Percentiles rank a stretch among this genome's conserved stretches.
phyloP scores from a whole-genome alignment of 2,888 invertebrate genomes.

The Cephus sareptanus region DNA sequence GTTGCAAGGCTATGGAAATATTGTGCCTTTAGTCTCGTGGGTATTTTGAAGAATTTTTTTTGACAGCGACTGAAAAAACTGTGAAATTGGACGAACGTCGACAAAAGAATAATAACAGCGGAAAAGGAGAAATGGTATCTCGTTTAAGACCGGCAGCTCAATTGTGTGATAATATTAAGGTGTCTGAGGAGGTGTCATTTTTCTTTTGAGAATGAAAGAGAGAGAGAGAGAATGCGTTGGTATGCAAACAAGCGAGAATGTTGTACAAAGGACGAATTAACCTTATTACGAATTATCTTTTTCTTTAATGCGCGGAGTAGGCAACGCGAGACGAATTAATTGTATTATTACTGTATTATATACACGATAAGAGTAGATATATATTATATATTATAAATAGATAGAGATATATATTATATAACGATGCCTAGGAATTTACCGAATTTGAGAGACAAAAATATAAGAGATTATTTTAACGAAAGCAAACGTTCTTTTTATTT shows the following conservation, averaged over 20 bases:
- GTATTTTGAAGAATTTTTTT: not conserved
- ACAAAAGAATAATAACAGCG: not conserved
- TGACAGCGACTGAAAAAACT: not conserved
- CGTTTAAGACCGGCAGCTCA: not conserved
- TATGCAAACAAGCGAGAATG: not conserved
- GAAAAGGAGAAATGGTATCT: not conserved
- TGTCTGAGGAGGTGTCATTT: not conserved
- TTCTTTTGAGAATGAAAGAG: slow-evolving; percentile 17
- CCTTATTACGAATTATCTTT: not conserved
- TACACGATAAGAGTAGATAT: slow-evolving; percentile 24
- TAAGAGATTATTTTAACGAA: slow-evolving; percentile 59
- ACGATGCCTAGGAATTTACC: slow-evolving; percentile 44
- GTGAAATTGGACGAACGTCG: not conserved
- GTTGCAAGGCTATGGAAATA: slow-evolving; percentile 32
- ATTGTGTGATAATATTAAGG: not conserved
- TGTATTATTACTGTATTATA: slow-evolving; percentile 51
- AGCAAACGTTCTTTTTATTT: slow-evolving; percentile 18
- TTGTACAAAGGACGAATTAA: not conserved
- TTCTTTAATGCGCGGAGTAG: not conserved
- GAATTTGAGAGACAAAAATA: slow-evolving; percentile 51
- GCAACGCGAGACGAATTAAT: slow-evolving; percentile 23
- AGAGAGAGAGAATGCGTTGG: slow-evolving; percentile 24
- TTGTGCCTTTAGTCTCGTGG: slow-evolving; percentile 41
- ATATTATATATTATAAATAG: slow-evolving; percentile 23
- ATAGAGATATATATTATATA: slow-evolving; percentile 23